A percentile compares a stretch with the other conserved stretches of the same genome.
phyloP scores from a whole-genome alignment of 2,113 vertebrate genomes.

The Pyxicephalus adspersus region DNA sequence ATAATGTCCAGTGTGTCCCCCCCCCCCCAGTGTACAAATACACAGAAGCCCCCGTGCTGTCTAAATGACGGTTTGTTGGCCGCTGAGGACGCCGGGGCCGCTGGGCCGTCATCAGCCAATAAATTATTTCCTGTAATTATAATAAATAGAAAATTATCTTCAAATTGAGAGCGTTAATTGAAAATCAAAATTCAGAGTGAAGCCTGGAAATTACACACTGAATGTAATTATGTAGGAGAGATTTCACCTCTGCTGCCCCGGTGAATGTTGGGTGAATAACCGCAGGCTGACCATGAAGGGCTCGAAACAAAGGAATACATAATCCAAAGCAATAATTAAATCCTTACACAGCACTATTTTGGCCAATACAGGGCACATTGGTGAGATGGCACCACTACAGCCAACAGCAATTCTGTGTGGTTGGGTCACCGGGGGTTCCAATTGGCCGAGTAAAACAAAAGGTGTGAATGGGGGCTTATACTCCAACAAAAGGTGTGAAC shows the following conservation, averaged over 20 bases:
- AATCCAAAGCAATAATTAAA: too few species aligned
- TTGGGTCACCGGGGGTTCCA: too few species aligned
- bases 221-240: slow-evolving; percentile 77
- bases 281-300: slow-evolving; percentile 69
- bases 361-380: too few species aligned
- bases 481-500: too few species aligned
- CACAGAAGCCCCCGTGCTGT: slow-evolving; percentile 70
- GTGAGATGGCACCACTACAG: too few species aligned
- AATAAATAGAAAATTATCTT: slow-evolving; percentile 90
- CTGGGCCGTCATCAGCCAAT: slow-evolving; percentile 93
- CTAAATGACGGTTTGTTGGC: slow-evolving; percentile 75
- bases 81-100: slow-evolving; percentile 78
- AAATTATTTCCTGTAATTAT: slow-evolving; percentile 96
- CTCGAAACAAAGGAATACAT: too few species aligned
- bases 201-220: slow-evolving; percentile 82
- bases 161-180: slow-evolving; percentile 91
- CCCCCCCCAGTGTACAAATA: slow-evolving; percentile 90
- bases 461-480: too few species aligned
- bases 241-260: slow-evolving; percentile 79
- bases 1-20: too few species aligned
- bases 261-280: slow-evolving; percentile 74
- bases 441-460: too few species aligned
- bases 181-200: slow-evolving; percentile 92
- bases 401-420: too few species aligned
- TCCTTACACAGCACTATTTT: too few species aligned